These are phyloP conservation scores for Dinomys branickii DNA, from an alignment of 2,113 vertebrate species.

Conservation along the genomic window DNA sequence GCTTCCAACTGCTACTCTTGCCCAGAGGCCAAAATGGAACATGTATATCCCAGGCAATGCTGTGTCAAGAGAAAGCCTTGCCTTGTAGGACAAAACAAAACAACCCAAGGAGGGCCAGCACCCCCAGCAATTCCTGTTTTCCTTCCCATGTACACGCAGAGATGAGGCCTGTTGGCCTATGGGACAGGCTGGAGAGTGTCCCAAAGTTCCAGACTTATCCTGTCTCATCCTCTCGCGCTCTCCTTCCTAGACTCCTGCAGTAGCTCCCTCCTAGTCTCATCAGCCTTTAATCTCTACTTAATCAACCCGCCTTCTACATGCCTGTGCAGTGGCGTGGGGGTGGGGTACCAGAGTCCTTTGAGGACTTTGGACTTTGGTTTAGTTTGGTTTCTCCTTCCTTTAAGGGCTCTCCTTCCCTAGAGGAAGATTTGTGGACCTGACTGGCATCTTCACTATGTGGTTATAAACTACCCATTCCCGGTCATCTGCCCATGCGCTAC, in stretches of 20 bases:
- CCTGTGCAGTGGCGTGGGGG: background rate
- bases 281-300: background rate
- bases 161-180: background rate
- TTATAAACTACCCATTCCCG: background rate
- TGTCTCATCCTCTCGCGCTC: background rate
- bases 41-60: background rate
- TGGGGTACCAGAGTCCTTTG: background rate
- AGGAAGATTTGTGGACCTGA: background rate
- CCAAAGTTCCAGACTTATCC: background rate
- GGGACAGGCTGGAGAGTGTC: background rate
- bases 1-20: background rate
- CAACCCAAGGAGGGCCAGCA: background rate
- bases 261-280: background rate
- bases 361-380: no score
- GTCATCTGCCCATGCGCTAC: background rate
- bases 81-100: background rate
- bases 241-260: background rate
- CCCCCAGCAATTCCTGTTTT: background rate
- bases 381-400: background rate
- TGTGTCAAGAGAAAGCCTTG: background rate
- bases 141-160: background rate
- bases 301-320: background rate
- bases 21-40: background rate
- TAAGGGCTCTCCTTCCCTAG: background rate
- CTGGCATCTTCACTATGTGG: background rate